phyloP scores from a whole-genome alignment of 2,888 invertebrate genomes.

The Ophioninae sp. region DNA sequence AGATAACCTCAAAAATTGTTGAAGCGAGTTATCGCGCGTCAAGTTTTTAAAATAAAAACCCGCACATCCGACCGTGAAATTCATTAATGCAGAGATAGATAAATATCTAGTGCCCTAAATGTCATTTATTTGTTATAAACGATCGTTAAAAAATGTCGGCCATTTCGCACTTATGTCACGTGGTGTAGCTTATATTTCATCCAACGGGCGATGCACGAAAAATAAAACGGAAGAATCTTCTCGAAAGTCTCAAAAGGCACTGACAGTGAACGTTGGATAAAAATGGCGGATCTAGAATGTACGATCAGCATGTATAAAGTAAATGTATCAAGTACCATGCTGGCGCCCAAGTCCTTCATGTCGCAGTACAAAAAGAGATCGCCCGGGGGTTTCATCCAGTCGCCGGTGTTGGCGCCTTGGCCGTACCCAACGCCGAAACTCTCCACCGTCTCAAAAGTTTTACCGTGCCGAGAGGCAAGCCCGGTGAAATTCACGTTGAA shows the following conservation, averaged over 20 bases:
- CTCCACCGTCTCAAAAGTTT: conserved; percentile 80
- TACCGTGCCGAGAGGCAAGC: conserved; percentile 74
- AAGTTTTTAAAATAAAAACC: too few relatives aligned
- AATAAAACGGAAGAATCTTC: neutral
- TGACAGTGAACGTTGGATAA: neutral
- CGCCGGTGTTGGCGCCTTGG: conserved; percentile 77
- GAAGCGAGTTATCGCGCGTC: too few relatives aligned
- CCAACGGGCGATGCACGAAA: neutral
- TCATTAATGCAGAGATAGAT: too few relatives aligned
- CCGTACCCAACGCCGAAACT: conserved; percentile 79
- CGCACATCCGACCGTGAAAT: too few relatives aligned
- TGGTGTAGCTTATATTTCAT: neutral
- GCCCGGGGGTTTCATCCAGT: conserved; percentile 86
- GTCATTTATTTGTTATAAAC: too few relatives aligned
- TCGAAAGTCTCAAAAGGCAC: neutral
- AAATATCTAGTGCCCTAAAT: too few relatives aligned
- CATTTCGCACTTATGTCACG: too few relatives aligned
- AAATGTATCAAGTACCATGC: conserved; percentile 85
- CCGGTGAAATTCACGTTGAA: conserved; percentile 75
- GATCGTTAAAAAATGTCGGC: too few relatives aligned
- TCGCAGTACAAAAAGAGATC: conserved; percentile 87
- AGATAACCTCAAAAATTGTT: too few relatives aligned
- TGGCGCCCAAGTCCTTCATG: conserved; percentile 92
- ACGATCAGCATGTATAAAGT: neutral
- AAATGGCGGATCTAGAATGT: neutral